A percentile compares a stretch with the other conserved stretches of the same genome.
Conservation (phyloP, 2,888 invertebrate genomes). For the Holacanthella duospinosa region DNA sequence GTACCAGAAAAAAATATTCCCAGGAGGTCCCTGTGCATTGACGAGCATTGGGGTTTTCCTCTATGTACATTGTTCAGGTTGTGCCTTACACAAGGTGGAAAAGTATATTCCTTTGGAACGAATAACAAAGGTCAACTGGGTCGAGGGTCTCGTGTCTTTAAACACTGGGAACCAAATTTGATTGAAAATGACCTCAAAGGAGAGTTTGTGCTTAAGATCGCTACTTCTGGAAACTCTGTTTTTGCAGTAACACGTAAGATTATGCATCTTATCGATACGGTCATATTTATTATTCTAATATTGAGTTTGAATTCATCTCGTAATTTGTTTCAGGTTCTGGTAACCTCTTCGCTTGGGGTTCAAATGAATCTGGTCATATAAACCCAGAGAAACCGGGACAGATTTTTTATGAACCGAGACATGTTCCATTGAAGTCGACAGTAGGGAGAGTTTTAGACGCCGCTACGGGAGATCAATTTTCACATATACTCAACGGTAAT, state of each 20-base stretch:
- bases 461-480: constrained; percentile 77
- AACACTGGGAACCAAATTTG: constrained; percentile 50
- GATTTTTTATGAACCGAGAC: constrained; percentile 56
- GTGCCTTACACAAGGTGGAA: constrained; percentile 65
- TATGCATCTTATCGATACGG: background rate
- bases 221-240: constrained; percentile 73
- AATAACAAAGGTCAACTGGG: constrained; percentile 93
- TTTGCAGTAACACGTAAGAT: constrained; percentile 73
- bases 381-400: constrained; percentile 50
- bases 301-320: too few species aligned
- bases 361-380: constrained; percentile 84
- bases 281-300: background rate
- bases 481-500: constrained; percentile 72
- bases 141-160: constrained; percentile 51
- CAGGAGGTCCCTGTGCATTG: too few species aligned
- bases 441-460: constrained; percentile 68
- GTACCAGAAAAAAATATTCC: too few species aligned
- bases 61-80: constrained; percentile 54
- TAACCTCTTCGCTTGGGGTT: constrained; percentile 94
- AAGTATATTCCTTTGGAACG: constrained; percentile 82
- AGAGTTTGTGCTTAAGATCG: constrained; percentile 68
- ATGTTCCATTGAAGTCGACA: constrained; percentile 52
- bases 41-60: too few species aligned
- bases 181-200: constrained; percentile 71
- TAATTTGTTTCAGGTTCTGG: constrained; percentile 55